These are phyloP conservation scores for Daphoenositta chrysoptera DNA, from an alignment of 2,113 vertebrate genomes.

Conservation along the genomic window DNA sequence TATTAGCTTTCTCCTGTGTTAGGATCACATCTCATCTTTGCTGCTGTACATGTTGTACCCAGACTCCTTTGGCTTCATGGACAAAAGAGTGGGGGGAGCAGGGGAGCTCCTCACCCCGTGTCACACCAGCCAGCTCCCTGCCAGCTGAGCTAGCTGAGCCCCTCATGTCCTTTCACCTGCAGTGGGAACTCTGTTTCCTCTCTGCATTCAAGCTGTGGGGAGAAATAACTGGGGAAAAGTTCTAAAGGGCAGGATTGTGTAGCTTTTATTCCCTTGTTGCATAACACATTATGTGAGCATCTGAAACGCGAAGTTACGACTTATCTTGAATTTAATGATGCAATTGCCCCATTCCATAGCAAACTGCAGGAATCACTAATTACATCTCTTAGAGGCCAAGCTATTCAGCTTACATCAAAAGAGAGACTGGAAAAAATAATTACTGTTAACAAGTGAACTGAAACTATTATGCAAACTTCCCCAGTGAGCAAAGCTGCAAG, in stretches of 20 bases:
- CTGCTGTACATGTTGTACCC: not conserved
- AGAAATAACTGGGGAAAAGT: slow-evolving; percentile 3
- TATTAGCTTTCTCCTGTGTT: not conserved
- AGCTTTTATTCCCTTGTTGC: not conserved
- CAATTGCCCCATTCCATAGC: not conserved
- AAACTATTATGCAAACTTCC: slow-evolving; percentile 45
- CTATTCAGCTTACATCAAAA: slow-evolving; percentile 27
- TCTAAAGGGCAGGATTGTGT: not conserved
- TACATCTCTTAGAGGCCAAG: slow-evolving; percentile 18
- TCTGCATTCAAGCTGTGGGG: not conserved
- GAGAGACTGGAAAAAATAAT: slow-evolving; percentile 40
- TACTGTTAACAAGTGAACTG: slow-evolving; percentile 49
- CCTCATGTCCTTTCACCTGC: not conserved
- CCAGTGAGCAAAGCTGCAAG: not conserved
- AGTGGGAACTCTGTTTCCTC: not conserved
- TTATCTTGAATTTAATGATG: slow-evolving; percentile 11
- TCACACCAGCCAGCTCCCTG: not conserved
- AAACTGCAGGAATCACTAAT: slow-evolving; percentile 45
- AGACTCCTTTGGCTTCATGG: not conserved
- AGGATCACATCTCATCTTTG: not conserved
- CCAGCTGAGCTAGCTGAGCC: not conserved
- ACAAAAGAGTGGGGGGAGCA: not conserved
- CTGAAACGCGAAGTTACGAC: not conserved
- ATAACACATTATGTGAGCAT: not conserved
- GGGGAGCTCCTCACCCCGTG: not conserved